A percentile compares a stretch with the other conserved stretches of the same genome.
Evolutionary conservation across 2,888 invertebrate species (phyloP).

Genomic region (Platycnemis pennipes): DNA sequence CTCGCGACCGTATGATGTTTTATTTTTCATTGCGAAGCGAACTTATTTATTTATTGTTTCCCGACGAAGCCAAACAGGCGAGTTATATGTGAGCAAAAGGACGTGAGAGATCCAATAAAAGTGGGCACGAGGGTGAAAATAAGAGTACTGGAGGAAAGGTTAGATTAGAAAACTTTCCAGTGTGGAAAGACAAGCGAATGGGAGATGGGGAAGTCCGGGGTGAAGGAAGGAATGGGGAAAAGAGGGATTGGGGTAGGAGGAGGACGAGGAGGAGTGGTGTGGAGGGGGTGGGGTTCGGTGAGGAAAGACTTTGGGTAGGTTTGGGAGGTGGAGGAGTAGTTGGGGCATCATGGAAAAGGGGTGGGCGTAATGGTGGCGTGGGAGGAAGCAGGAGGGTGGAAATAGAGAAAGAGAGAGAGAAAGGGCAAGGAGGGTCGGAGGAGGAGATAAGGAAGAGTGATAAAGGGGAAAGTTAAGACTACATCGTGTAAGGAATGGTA

Average conservation of each 20-base stretch:
- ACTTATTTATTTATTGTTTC: not conserved
- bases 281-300: not conserved
- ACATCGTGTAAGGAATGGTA: slow-evolving; percentile 62
- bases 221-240: not conserved
- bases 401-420: not conserved
- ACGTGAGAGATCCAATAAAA: slow-evolving; percentile 64
- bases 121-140: slow-evolving; percentile 39
- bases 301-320: no score
- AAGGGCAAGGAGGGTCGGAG: not conserved
- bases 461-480: slow-evolving; percentile 61
- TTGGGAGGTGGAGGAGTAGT: not conserved
- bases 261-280: not conserved
- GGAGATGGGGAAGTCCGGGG: not conserved
- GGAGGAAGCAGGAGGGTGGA: not conserved
- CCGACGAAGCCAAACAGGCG: slow-evolving; percentile 22
- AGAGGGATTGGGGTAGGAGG: no score
- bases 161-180: slow-evolving; percentile 66
- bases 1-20: not conserved
- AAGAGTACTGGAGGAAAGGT: slow-evolving; percentile 60
- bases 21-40: not conserved
- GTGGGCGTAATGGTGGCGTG: not conserved
- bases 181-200: slow-evolving; percentile 33
- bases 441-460: slow-evolving; percentile 38
- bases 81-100: slow-evolving; percentile 61
- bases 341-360: not conserved